Evolutionary conservation across 1,140 invertebrate genomes (phyloP).

Genomic region (Leptonema lineaticorne): DNA sequence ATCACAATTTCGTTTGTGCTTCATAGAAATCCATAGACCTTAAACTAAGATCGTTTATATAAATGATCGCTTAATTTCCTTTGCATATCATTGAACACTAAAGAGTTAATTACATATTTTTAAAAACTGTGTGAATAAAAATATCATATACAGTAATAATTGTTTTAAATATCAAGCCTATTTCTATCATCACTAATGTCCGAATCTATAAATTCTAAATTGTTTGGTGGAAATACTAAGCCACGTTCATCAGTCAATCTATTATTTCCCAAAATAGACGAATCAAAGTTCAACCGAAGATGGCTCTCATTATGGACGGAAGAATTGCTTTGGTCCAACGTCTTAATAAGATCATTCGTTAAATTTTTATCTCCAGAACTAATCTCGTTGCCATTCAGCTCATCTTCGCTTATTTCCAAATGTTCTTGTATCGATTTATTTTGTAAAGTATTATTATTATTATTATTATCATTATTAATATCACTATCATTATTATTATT

Average conservation of each 20-base stretch:
- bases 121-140: too few species aligned
- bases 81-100: too few species aligned
- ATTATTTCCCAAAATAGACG: neutral
- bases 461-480: neutral
- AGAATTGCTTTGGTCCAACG: conserved; percentile 2
- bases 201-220: conserved; percentile 41
- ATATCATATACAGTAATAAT: too few species aligned
- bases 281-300: neutral
- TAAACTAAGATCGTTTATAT: too few species aligned
- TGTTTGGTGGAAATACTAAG: conserved; percentile 36
- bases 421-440: neutral
- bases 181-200: conserved; percentile 33
- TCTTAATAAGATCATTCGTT: neutral
- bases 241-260: conserved; percentile 25
- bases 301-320: conserved; percentile 18
- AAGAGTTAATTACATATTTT: too few species aligned
- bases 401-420: neutral
- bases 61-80: too few species aligned
- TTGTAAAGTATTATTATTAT: neutral
- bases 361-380: neutral
- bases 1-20: too few species aligned
- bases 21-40: too few species aligned
- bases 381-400: neutral
- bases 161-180: neutral
- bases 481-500: neutral